Percentiles rank a stretch among this genome's conserved stretches.
These are phyloP conservation scores for Proisotoma minuta DNA, from an alignment of 2,888 invertebrate genomes.

Conservation along the genomic window DNA sequence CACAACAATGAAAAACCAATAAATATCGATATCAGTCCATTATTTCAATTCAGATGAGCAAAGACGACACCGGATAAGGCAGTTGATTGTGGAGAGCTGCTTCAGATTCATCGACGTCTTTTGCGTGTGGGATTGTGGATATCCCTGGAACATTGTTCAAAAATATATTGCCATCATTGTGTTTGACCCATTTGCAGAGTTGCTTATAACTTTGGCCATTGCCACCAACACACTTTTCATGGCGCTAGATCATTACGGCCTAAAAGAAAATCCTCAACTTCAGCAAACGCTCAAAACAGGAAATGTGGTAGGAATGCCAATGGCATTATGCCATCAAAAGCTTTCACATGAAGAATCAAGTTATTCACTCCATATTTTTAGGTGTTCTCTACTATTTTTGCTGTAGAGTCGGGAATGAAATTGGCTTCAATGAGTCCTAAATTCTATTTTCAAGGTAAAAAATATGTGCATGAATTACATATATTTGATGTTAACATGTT, in stretches of 20 bases:
- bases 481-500: too few relatives aligned
- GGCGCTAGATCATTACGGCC: constrained; percentile 89
- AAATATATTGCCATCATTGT: constrained; percentile 82
- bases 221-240: constrained; percentile 90
- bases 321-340: too few relatives aligned
- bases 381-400: constrained; percentile 29
- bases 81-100: constrained; percentile 68
- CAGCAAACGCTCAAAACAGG: constrained; percentile 70
- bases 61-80: constrained; percentile 71
- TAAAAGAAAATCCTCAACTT: constrained; percentile 70
- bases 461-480: too few relatives aligned
- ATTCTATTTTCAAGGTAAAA: constrained; percentile 74
- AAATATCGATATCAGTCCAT: not conserved
- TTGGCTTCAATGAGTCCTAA: constrained; percentile 95
- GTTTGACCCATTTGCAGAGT: constrained; percentile 95
- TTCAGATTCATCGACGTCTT: constrained; percentile 66
- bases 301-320: constrained; percentile 67
- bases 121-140: constrained; percentile 84
- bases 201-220: constrained; percentile 96
- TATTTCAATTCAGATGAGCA: constrained; percentile 77
- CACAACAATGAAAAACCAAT: constrained; percentile 53
- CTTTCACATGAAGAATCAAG: too few relatives aligned
- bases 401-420: constrained; percentile 58
- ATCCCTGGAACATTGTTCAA: constrained; percentile 84
- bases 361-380: not conserved